Evolutionary conservation across 2,113 vertebrate genomes (phyloP).

Genomic region (Coturnix japonica): DNA sequence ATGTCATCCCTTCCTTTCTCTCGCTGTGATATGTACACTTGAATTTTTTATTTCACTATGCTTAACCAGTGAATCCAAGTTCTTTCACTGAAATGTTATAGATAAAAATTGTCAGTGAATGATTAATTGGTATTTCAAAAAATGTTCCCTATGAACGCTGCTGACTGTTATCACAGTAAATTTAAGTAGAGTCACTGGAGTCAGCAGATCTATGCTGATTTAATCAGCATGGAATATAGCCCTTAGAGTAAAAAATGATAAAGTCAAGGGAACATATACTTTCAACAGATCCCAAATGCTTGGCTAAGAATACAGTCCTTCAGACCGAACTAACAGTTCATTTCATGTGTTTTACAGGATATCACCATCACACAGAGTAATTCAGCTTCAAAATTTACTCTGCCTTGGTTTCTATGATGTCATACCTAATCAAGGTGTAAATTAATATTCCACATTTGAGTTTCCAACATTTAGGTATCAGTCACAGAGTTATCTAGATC

Average conservation of each 20-base stretch:
- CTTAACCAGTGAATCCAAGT: not conserved
- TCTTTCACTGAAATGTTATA: not conserved
- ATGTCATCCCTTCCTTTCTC: too few relatives aligned
- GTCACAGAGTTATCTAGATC: too few relatives aligned
- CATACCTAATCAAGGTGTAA: not conserved
- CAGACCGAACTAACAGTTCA: not conserved
- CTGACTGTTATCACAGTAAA: slow-evolving; percentile 23
- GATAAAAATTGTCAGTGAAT: not conserved
- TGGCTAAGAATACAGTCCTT: not conserved
- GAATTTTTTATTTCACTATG: not conserved
- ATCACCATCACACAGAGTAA: not conserved
- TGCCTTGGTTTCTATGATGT: not conserved
- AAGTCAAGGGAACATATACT: not conserved
- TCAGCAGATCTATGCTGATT: slow-evolving; percentile 42
- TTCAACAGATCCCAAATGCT: not conserved
- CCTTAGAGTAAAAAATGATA: not conserved
- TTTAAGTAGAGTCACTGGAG: slow-evolving; percentile 21
- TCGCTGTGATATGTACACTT: not conserved
- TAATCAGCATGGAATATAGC: slow-evolving; percentile 39
- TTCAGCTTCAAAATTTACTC: not conserved
- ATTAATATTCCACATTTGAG: not conserved
- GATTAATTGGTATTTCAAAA: not conserved
- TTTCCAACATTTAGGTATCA: not conserved
- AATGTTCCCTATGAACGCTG: not conserved
- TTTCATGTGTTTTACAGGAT: not conserved